These are phyloP conservation scores for Drosophila athabasca DNA, from an alignment of 1,140 invertebrate genomes.

Conservation along the genomic window DNA sequence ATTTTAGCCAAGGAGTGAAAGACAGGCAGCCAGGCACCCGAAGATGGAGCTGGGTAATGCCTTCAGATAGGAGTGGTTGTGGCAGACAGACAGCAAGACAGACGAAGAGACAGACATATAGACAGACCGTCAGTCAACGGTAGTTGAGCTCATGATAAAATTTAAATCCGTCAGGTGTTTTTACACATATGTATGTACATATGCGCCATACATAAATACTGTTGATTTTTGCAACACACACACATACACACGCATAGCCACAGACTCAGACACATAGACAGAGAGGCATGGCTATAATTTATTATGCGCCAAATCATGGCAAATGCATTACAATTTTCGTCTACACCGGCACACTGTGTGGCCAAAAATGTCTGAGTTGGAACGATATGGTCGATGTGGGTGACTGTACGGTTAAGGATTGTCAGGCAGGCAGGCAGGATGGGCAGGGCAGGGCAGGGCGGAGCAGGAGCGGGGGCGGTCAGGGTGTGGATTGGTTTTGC, in stretches of 20 bases:
- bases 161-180: conserved; percentile 74
- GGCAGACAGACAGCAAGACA: conserved; percentile 12
- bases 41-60: conserved; percentile 23
- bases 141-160: conserved; percentile 65
- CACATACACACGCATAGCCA: too few species aligned
- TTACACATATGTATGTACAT: conserved; percentile 43
- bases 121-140: conserved; percentile 50
- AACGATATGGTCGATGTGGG: conserved; percentile 50
- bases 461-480: not conserved
- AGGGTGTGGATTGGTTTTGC: conserved; percentile 32
- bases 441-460: not conserved
- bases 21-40: conserved; percentile 21
- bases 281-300: conserved; percentile 51
- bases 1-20: conserved; percentile 48
- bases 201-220: conserved; percentile 8
- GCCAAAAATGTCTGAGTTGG: conserved; percentile 66
- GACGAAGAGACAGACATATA: conserved; percentile 41
- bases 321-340: conserved; percentile 73
- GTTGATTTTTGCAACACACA: too few species aligned
- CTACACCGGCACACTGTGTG: conserved; percentile 54
- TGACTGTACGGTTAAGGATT: not conserved
- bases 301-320: conserved; percentile 75
- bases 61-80: conserved; percentile 1
- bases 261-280: too few species aligned
- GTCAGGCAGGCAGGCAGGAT: not conserved